Evolutionary conservation across 2,888 invertebrate genomes (phyloP).

Genomic region (Synergus itoensis): DNA sequence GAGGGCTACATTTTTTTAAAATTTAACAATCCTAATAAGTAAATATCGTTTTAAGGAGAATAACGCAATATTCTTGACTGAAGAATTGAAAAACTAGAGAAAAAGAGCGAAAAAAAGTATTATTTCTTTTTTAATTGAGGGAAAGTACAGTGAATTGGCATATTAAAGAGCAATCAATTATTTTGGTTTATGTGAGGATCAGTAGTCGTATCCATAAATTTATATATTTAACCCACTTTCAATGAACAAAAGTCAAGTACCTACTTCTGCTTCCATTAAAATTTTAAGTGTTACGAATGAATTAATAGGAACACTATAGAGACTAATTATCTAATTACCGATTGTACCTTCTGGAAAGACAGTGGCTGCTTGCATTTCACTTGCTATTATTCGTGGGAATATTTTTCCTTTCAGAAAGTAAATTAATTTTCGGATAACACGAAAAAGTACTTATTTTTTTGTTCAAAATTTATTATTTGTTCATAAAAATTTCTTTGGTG

Average conservation of each 20-base stretch:
- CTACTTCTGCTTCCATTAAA: not conserved
- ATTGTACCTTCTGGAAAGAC: not conserved
- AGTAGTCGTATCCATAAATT: not conserved
- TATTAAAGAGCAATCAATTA: not conserved
- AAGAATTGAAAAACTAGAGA: not conserved
- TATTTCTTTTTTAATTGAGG: not conserved
- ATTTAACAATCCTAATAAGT: not conserved
- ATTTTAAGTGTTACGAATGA: slow-evolving; percentile 8
- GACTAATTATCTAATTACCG: slow-evolving; percentile 9
- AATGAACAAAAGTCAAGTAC: not conserved
- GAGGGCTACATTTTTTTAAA: too few relatives aligned
- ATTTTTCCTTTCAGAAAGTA: not conserved
- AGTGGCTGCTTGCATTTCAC: slow-evolving; percentile 1
- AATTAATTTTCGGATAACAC: not conserved
- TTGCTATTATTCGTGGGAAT: not conserved
- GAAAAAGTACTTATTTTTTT: not conserved
- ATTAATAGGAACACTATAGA: not conserved
- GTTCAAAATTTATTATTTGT: not conserved
- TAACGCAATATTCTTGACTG: not conserved
- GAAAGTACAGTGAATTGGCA: not conserved
- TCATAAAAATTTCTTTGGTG: too few relatives aligned
- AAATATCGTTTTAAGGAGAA: not conserved
- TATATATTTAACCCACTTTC: slow-evolving; percentile 1
- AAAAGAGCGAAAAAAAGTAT: not conserved
- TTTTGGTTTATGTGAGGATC: not conserved